Percentiles rank a stretch among this genome's conserved stretches.
Evolutionary conservation across 2,113 vertebrate species (phyloP).

Genomic region (Microtus montanus): DNA sequence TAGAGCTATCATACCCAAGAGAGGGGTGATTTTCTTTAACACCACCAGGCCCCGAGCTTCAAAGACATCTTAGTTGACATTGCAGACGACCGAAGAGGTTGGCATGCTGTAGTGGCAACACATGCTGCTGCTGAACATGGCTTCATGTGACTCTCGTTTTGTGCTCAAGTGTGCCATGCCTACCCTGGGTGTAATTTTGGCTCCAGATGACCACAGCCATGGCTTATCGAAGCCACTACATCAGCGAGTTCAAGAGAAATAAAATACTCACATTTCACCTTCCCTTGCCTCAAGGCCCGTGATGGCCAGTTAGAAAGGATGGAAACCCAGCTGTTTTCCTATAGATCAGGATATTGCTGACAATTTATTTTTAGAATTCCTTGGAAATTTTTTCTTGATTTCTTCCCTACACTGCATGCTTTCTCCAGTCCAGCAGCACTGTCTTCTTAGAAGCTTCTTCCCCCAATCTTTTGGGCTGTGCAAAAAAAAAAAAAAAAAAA

Average conservation of each 20-base stretch:
- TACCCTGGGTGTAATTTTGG: background rate
- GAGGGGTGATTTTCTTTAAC: background rate
- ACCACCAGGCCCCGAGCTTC: background rate
- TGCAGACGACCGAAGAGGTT: background rate
- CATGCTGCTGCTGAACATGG: background rate
- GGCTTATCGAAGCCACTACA: background rate
- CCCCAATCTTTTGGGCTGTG: background rate
- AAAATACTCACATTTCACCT: background rate
- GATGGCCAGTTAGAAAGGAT: background rate
- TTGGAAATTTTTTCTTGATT: background rate
- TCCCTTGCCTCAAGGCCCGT: background rate
- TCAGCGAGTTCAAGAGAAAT: background rate
- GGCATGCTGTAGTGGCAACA: rapidly evolving
- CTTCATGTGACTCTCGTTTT: background rate
- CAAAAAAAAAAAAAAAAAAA: background rate
- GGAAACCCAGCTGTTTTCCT: background rate
- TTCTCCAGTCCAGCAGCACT: background rate
- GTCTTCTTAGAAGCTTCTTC: background rate
- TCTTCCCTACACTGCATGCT: background rate
- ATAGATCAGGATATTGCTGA: background rate
- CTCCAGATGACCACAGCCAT: background rate
- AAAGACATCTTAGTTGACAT: background rate
- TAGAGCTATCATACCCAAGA: too few species aligned
- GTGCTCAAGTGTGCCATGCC: background rate
- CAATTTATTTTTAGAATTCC: background rate